phyloP scores from a whole-genome alignment of 2,888 invertebrate genomes.

The Drosophila nigritarsus region DNA sequence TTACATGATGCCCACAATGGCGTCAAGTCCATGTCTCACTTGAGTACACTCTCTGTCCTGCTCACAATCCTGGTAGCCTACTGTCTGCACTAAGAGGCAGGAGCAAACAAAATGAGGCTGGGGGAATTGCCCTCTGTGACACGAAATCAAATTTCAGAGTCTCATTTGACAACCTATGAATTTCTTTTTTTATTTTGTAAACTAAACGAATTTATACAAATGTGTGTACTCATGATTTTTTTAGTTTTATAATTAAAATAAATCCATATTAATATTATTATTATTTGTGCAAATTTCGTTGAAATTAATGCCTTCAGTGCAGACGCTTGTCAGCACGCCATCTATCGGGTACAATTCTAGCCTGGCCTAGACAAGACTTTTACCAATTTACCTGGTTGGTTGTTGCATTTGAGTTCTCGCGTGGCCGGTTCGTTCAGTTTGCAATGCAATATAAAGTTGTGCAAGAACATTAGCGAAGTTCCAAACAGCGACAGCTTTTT shows the following conservation, averaged over 20 bases:
- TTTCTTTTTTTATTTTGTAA: constrained; percentile 49
- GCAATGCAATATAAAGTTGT: neutral
- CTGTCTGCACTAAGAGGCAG: constrained; percentile 54
- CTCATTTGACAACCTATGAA: constrained; percentile 2
- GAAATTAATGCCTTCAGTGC: too few species aligned
- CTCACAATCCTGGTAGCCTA: constrained; percentile 72
- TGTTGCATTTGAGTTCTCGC: neutral
- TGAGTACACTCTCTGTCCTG: constrained; percentile 55
- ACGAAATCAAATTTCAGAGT: constrained; percentile 28
- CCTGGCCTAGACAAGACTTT: neutral
- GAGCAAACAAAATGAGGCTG: neutral
- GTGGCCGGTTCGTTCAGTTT: neutral
- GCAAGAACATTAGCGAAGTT: neutral
- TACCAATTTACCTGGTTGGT: neutral
- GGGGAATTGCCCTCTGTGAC: neutral
- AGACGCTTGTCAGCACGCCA: neutral
- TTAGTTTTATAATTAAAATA: constrained; percentile 44
- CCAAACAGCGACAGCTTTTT: neutral
- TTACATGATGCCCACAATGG: constrained; percentile 53
- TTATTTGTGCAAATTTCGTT: neutral
- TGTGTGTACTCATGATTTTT: constrained; percentile 58
- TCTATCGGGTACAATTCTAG: neutral
- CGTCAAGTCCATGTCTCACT: constrained; percentile 32
- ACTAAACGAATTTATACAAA: constrained; percentile 56
- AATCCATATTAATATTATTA: constrained; percentile 14